Conservation (phyloP, 1,140 invertebrate species). For the Tetragnatha versicolor region DNA sequence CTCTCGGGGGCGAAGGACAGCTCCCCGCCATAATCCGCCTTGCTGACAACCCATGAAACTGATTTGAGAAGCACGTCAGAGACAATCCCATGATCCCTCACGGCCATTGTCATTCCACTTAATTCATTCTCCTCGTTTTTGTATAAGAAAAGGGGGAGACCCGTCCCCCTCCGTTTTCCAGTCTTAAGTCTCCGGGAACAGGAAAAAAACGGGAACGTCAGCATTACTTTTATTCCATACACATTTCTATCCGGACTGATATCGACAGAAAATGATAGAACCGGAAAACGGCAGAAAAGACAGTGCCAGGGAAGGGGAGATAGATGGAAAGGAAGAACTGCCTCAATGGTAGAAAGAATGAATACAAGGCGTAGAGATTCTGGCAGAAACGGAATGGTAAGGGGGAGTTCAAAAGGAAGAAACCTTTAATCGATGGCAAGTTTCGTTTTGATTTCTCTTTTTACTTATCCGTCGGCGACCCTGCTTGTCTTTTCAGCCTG, state of each 20-base stretch:
- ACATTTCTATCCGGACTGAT: constrained; percentile 26
- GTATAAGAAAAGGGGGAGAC: neutral
- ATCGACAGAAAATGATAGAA: constrained; percentile 36
- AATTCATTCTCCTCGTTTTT: neutral
- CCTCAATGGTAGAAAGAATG: neutral
- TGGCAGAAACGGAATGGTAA: neutral
- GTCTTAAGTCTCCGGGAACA: constrained; percentile 10
- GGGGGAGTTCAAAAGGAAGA: neutral
- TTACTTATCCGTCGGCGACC: constrained; percentile 28
- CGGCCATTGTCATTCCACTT: too few species aligned
- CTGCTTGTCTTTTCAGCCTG: constrained; percentile 14
- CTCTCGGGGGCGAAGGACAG: too few species aligned
- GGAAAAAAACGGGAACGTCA: constrained; percentile 17
- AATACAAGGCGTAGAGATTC: constrained; percentile 10
- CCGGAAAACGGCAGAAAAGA: constrained; percentile 25
- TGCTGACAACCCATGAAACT: too few species aligned
- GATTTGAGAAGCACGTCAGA: too few species aligned
- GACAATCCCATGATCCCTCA: too few species aligned
- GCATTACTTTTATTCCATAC: constrained; percentile 36
- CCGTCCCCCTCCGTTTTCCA: constrained; percentile 10
- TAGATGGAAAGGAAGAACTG: neutral
- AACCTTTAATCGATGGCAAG: constrained; percentile 44
- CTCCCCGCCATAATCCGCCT: too few species aligned
- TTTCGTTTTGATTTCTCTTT: constrained; percentile 47
- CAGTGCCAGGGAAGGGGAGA: constrained; percentile 1